Conservation (phyloP, 2,113 vertebrate species). For the Ictalurus furcatus region DNA sequence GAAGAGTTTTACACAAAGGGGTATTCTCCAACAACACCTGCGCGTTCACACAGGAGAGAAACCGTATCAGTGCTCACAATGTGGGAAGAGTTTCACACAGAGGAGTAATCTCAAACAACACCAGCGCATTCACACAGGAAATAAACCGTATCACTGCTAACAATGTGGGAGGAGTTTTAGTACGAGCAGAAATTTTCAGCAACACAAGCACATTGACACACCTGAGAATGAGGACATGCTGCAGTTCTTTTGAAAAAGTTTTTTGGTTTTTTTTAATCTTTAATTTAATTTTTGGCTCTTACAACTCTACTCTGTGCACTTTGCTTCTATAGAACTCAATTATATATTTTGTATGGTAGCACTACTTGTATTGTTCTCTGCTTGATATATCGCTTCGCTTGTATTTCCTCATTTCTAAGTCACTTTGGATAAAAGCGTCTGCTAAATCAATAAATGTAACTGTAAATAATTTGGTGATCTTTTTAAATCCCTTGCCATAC, state of each 20-base stretch:
- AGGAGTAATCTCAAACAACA: neutral
- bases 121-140: neutral
- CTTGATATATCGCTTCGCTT: too few species aligned
- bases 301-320: too few species aligned
- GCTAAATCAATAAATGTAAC: too few species aligned
- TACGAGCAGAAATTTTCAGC: neutral
- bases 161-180: neutral
- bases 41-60: neutral
- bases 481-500: too few species aligned
- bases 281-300: too few species aligned
- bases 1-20: neutral
- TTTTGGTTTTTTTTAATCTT: too few species aligned
- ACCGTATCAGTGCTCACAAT: neutral
- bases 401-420: too few species aligned
- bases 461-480: too few species aligned
- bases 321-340: too few species aligned
- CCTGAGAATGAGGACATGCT: neutral
- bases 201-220: neutral
- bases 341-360: neutral
- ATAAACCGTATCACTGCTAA: neutral
- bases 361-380: too few species aligned
- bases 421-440: too few species aligned
- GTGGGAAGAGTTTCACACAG: neutral
- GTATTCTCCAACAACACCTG: neutral
- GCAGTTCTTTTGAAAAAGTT: too few species aligned